A percentile compares a stretch with the other conserved stretches of the same genome.
Conservation (phyloP, 2,797 vertebrate species). For the Malurus leucopterus region DNA sequence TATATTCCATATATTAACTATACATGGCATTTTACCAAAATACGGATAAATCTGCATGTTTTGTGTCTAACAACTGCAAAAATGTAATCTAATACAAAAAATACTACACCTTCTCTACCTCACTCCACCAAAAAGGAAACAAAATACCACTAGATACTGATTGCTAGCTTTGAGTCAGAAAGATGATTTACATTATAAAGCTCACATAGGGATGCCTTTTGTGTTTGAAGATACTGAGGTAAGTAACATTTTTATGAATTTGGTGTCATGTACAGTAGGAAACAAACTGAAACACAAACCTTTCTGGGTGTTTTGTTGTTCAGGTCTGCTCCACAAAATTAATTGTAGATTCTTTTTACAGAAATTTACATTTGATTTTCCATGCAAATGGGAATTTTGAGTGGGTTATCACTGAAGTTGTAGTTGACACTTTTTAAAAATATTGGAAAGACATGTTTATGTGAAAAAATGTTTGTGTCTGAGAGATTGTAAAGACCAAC, state of each 20-base stretch:
- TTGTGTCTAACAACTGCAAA: not conserved
- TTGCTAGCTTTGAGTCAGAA: not conserved
- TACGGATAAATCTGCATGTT: not conserved
- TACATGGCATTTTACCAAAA: not conserved
- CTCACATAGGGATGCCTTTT: not conserved
- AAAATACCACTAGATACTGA: fast-evolving
- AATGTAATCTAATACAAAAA: not conserved
- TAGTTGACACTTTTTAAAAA: not conserved
- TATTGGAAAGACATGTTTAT: not conserved
- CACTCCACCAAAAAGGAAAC: not conserved
- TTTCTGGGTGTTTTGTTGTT: not conserved
- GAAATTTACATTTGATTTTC: not conserved
- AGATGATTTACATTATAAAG: not conserved
- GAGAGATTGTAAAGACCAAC: not conserved
- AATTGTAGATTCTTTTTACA: not conserved
- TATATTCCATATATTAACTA: not conserved
- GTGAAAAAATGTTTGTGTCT: not conserved
- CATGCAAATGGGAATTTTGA: not conserved
- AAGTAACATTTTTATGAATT: not conserved
- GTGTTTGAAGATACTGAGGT: not conserved
- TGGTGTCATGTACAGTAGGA: fast-evolving
- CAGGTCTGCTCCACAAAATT: not conserved
- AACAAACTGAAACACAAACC: not conserved
- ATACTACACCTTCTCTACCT: fast-evolving
- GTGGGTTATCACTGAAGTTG: not conserved